Base-by-base conservation (phyloP, 1,140 invertebrate genomes). In the Brachionus calyciflorus region DNA sequence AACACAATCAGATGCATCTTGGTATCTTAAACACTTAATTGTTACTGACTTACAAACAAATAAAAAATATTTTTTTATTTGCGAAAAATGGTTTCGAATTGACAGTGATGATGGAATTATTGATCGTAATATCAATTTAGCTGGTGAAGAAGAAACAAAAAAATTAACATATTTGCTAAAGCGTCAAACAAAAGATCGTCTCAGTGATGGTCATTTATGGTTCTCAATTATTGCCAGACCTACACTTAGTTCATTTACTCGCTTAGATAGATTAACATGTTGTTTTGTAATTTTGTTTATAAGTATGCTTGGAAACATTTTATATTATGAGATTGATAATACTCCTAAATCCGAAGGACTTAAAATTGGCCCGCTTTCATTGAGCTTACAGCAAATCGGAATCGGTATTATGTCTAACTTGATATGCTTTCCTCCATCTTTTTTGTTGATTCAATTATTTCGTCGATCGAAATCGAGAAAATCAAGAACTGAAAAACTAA, bases 1-100 rank as follows among this genome's bases (percentile, higher is more conserved):
- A 77, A 86, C 86, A 3, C 81, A 83, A 30, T 81, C 84, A 28
- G 79, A 83, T 17, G 85, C 83, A 3, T 88, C 87, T 0, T 88
- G 88, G 88, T 88, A 83, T 78, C 80, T 88, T 19, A 85, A 85
- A 41, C 84, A 85, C 77, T 80, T 88, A 33, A 79, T 87, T 3
- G 80, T 88, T 9, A 80, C 84, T 28, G 88, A 89, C 77, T 78
- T 88, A n/a, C 87, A 88, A 80, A 88, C 87, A 0, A 83, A 85
- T 19, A 80, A 85, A 70, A 87, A 86, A 65, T 88, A 82, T 79
- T 82, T 82, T 77, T 84, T 84, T 77, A 79, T 83, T 14, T 84
- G 82, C 78, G 82, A 85, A 77, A 81, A 80, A 70, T 85, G 84
- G 84, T 80, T 84, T 48, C 82, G 82, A 26, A n/a, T n/a, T n/a